Base-by-base conservation (phyloP, 2,113 vertebrate species). In the Atractosteus spatula region DNA sequence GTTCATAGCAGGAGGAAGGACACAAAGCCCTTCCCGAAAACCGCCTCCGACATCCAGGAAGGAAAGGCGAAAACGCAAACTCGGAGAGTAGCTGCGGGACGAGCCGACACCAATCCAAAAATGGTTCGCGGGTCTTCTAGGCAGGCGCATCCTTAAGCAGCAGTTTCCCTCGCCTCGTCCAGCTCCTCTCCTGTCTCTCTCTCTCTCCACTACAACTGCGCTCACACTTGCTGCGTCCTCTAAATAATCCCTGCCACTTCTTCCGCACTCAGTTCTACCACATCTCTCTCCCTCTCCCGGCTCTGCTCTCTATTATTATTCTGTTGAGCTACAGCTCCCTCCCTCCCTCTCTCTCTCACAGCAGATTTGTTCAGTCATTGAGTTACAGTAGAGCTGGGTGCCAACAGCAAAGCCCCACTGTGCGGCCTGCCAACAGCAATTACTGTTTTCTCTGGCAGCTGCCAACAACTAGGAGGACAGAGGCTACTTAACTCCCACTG, bases 371-470 rank as follows among this genome's bases (percentile, higher is more conserved):
- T 10, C 76, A 70, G 74, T 74, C 81, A 75, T 55, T 77, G 82
- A 81, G 80, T 76, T 80, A 78, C 74, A 16, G 76, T 14, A 7
- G 78, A 0, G 74, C 70, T 14, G 7, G 14, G 76, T 79, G 84
- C 81, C 82, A 86, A 80, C 66, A 79, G 77, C 70, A 16, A 71
- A 72, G 66, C 76, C 76, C 77, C 77, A 68, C 68, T 70, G 62
- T 56, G 79, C 72, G 75, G 59, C 55, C 81, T 87, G 87, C 84
- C 87, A 85, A 80, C 78, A 82, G 83, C 82, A 84, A 83, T 87
- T 79, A 87, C 82, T 82, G 78, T 84, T 77, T 82, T 63, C 71
- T 68, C 73, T 81, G 82, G 77, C 81, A 80, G 83, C 75, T 74
- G 11, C 74, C 56, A 55, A 74, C 66, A 66, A 64, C 72, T 81